A percentile compares a stretch with the other conserved stretches of the same genome.
Conservation (phyloP, 2,113 vertebrate species). For the Cranoglanis bouderius region DNA sequence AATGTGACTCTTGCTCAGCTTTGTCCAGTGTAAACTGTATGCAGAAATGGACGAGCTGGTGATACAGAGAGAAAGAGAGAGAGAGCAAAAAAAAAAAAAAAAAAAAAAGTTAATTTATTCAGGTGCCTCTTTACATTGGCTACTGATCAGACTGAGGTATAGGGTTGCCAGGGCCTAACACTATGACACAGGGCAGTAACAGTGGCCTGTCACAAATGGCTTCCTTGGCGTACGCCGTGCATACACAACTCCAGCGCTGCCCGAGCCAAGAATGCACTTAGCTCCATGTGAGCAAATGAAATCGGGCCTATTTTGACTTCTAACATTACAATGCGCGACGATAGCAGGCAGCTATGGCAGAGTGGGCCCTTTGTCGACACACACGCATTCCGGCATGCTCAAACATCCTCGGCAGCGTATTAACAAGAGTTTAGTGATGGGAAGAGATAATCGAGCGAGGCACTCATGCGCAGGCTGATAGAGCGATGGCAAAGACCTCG, state of each 20-base stretch:
- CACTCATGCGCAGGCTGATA: constrained; percentile 31
- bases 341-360: constrained; percentile 71
- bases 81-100: constrained; percentile 39
- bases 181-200: constrained; percentile 76
- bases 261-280: constrained; percentile 98
- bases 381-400: constrained; percentile 68
- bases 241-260: constrained; percentile 71
- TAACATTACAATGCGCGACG: constrained; percentile 77
- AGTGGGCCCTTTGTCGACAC: constrained; percentile 69
- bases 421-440: constrained; percentile 71
- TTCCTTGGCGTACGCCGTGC: constrained; percentile 86
- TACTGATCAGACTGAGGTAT: constrained; percentile 64
- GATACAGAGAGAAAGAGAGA: constrained; percentile 40
- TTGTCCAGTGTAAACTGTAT: constrained; percentile 86
- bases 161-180: constrained; percentile 83
- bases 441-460: constrained; percentile 59
- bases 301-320: constrained; percentile 84
- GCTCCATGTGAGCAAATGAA: constrained; percentile 89
- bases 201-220: constrained; percentile 89
- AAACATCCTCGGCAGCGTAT: constrained; percentile 66
- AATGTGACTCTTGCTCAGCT: constrained; percentile 82
- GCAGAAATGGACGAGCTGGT: constrained; percentile 43
- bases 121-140: constrained; percentile 17
- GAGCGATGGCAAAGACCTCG: constrained; percentile 25
- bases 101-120: constrained; percentile 2